Conservation (phyloP, 2,113 vertebrate species). For the Telmatochromis sp. region DNA sequence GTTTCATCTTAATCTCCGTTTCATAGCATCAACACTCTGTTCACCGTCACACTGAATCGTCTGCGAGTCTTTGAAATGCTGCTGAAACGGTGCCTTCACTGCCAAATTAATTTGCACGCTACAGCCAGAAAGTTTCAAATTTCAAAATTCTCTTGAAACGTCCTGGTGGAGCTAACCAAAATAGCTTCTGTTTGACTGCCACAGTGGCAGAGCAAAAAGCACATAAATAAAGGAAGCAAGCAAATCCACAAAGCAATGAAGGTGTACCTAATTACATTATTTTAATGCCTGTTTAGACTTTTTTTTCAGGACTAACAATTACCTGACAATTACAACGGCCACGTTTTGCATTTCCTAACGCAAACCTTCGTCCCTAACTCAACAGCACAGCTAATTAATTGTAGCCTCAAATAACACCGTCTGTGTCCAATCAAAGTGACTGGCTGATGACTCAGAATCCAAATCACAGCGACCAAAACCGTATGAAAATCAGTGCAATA, state of each 20-base stretch:
- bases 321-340: background rate
- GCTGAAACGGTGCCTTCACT: background rate
- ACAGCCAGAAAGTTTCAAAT: background rate
- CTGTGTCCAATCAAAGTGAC: constrained; percentile 52
- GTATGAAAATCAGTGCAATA: constrained; percentile 1
- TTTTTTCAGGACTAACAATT: background rate
- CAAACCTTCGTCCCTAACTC: background rate
- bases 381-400: constrained; percentile 9
- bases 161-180: background rate
- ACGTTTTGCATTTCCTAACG: background rate
- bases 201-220: background rate
- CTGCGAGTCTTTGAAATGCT: background rate
- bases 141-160: constrained; percentile 12
- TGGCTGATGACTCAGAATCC: constrained; percentile 43
- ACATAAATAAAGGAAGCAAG: background rate
- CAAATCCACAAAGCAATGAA: background rate
- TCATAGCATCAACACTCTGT: background rate
- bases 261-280: background rate
- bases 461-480: constrained; percentile 39
- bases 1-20: background rate
- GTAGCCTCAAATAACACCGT: background rate
- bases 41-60: background rate
- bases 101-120: constrained; percentile 9
- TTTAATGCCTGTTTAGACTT: background rate
- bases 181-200: background rate